phyloP scores from a whole-genome alignment of 1,140 invertebrate species.

The Globodera rostochiensis region DNA sequence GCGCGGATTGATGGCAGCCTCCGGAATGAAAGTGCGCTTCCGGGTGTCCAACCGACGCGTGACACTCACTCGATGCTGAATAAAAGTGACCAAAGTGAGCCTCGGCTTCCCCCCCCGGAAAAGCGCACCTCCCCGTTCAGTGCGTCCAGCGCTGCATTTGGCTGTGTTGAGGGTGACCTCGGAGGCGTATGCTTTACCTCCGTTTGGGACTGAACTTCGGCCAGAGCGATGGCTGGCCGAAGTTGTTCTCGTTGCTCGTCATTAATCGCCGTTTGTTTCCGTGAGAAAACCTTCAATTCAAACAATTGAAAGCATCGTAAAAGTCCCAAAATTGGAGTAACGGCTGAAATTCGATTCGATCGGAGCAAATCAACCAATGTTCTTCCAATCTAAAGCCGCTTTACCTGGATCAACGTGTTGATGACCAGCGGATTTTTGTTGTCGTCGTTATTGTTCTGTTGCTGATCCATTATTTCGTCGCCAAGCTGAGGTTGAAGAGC shows the following conservation, averaged over 20 bases:
- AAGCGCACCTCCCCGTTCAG: conserved; percentile 1
- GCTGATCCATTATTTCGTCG: conserved; percentile 6
- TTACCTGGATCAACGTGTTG: conserved; percentile 38
- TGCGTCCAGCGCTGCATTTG: background rate
- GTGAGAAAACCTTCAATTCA: conserved; percentile 6
- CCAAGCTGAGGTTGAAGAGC: conserved; percentile 22
- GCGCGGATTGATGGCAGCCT: background rate
- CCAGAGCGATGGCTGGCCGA: conserved; percentile 15
- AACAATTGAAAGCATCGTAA: background rate
- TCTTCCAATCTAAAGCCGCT: background rate
- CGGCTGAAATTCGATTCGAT: too few relatives aligned
- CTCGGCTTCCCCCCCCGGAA: too few relatives aligned
- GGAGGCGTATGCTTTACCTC: background rate
- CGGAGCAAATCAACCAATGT: too few relatives aligned
- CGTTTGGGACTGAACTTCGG: conserved; percentile 24
- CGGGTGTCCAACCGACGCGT: conserved; percentile 25
- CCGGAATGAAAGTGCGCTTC: conserved; percentile 13
- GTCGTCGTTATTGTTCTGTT: background rate
- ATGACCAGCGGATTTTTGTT: conserved; percentile 29
- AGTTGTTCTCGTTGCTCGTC: conserved; percentile 5
- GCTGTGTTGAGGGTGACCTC: background rate
- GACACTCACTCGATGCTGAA: conserved; percentile 24
- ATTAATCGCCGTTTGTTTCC: conserved; percentile 12
- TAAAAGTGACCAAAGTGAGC: too few relatives aligned
- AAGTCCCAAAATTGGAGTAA: too few relatives aligned